Evolutionary conservation across 2,797 vertebrate genomes (phyloP).

Genomic region (Selene dorsalis): DNA sequence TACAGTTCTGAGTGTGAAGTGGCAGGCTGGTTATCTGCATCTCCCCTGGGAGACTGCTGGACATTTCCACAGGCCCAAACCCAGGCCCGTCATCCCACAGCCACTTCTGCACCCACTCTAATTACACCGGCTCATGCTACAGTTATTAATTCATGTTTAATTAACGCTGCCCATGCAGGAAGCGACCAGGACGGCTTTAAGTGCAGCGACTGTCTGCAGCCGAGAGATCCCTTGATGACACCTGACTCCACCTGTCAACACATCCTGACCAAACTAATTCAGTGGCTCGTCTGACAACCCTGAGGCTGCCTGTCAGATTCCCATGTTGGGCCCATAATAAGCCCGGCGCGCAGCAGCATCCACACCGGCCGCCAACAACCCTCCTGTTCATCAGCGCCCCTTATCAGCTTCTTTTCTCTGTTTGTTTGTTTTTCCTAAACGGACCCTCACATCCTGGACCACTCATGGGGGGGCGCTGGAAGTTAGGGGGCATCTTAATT

Average conservation of each 20-base stretch:
- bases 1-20: not conserved
- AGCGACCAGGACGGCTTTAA: not conserved
- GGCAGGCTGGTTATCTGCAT: not conserved
- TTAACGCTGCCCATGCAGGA: not conserved
- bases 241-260: not conserved
- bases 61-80: not conserved
- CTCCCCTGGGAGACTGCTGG: not conserved
- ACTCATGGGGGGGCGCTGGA: constrained; percentile 26
- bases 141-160: constrained; percentile 9
- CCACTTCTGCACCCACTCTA: not conserved
- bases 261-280: not conserved
- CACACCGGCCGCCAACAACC: constrained; percentile 42
- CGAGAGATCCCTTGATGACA: not conserved
- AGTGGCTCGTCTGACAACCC: constrained; percentile 14
- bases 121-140: constrained; percentile 15
- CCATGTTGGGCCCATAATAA: constrained; percentile 35
- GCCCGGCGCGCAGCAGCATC: constrained; percentile 27
- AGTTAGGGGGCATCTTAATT: constrained; percentile 61
- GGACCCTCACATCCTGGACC: constrained; percentile 42
- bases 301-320: constrained; percentile 46
- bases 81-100: not conserved
- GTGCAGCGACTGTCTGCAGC: not conserved
- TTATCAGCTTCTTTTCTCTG: constrained; percentile 41
- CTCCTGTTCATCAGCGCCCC: constrained; percentile 55
- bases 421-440: constrained; percentile 14